Percentiles rank a stretch among this genome's conserved stretches.
Conservation (phyloP, 2,888 invertebrate genomes). For the Acanthopleura granulata region DNA sequence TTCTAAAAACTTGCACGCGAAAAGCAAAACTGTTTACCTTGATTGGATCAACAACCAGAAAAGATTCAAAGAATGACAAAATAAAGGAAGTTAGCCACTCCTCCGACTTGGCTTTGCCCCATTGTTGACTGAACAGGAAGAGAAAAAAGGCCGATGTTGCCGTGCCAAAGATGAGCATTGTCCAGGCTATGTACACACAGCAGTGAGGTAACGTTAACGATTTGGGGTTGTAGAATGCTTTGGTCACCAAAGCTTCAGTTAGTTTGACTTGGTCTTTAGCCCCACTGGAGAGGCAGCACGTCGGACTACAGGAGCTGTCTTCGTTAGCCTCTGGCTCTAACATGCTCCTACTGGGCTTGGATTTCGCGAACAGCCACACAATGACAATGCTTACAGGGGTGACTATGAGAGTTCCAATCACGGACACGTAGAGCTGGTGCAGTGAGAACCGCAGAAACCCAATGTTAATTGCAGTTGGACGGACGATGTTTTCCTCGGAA, state of each 20-base stretch:
- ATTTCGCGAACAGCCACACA: slow-evolving; percentile 40
- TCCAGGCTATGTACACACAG: slow-evolving; percentile 43
- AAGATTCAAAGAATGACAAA: slow-evolving; percentile 51
- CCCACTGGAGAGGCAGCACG: not conserved
- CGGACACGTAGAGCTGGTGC: slow-evolving; percentile 39
- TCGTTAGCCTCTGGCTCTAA: not conserved
- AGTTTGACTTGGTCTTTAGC: not conserved
- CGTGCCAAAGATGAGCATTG: slow-evolving; percentile 33
- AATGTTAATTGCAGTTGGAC: slow-evolving; percentile 28
- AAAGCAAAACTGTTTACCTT: slow-evolving; percentile 43
- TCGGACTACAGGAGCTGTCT: not conserved
- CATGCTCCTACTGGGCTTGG: slow-evolving; percentile 19
- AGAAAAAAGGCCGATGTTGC: slow-evolving; percentile 31
- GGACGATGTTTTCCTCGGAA: slow-evolving; percentile 29
- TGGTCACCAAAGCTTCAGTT: not conserved
- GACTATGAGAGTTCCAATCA: slow-evolving; percentile 44
- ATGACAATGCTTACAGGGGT: slow-evolving; percentile 41
- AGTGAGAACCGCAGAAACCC: slow-evolving; percentile 35
- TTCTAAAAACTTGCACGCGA: too few species aligned
- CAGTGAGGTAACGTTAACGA: slow-evolving; percentile 33
- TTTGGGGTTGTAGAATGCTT: not conserved
- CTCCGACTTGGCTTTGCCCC: slow-evolving; percentile 8
- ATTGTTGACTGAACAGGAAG: slow-evolving; percentile 20
- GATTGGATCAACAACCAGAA: slow-evolving; percentile 58
- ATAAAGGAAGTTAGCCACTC: slow-evolving; percentile 6